Evolutionary conservation across 2,888 invertebrate genomes (phyloP).

Genomic region (Neuroscelio doddi): DNA sequence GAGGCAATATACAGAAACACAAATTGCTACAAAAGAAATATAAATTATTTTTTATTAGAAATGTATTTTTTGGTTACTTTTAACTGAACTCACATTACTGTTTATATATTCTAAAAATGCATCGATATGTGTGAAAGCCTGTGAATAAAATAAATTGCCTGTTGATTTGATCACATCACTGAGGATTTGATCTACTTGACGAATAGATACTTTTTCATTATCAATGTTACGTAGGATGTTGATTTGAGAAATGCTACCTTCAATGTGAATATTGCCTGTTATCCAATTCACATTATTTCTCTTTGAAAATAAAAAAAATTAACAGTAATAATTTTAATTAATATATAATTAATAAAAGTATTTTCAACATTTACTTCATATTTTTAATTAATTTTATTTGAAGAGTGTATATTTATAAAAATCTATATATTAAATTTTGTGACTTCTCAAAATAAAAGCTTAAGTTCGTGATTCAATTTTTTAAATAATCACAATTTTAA

Average conservation of each 20-base stretch:
- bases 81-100: too few relatives aligned
- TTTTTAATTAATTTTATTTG: too few relatives aligned
- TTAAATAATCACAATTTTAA: too few relatives aligned
- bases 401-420: too few relatives aligned
- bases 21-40: background rate
- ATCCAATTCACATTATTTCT: background rate
- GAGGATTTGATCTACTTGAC: background rate
- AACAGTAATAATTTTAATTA: background rate
- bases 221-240: background rate
- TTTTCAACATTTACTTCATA: constrained; percentile 1
- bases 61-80: too few relatives aligned
- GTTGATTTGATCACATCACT: background rate
- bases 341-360: background rate
- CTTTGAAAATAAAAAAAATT: too few relatives aligned
- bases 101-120: constrained; percentile 1
- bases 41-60: background rate
- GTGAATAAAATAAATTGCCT: background rate
- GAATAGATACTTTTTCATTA: background rate
- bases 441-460: too few relatives aligned
- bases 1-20: background rate
- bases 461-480: too few relatives aligned
- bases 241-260: background rate
- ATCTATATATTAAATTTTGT: too few relatives aligned
- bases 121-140: background rate
- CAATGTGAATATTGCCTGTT: background rate